These are phyloP conservation scores for Baccha elongata DNA, from an alignment of 2,888 invertebrate genomes.

Conservation along the genomic window DNA sequence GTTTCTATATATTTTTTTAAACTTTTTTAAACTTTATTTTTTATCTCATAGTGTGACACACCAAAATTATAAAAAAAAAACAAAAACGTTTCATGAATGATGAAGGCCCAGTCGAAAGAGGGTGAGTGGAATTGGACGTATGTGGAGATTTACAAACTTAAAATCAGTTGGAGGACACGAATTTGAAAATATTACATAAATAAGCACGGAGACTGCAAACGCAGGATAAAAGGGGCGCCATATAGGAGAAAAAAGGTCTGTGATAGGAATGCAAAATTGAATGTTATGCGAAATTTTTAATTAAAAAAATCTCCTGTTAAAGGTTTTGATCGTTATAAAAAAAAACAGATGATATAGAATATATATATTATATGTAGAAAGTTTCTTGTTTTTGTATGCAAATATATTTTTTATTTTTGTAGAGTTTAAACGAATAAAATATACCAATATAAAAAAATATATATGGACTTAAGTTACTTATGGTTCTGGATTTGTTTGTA, in stretches of 20 bases:
- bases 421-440: too few relatives aligned
- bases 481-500: neutral
- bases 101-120: slow-evolving; percentile 33
- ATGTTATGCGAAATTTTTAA: slow-evolving; percentile 61
- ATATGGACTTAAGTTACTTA: neutral
- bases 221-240: neutral
- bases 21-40: slow-evolving; percentile 28
- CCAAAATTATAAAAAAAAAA: slow-evolving; percentile 16
- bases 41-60: slow-evolving; percentile 61
- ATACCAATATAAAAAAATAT: neutral
- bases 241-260: neutral
- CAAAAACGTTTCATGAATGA: slow-evolving; percentile 46
- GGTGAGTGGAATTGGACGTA: neutral
- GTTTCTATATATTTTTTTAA: slow-evolving; percentile 11
- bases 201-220: neutral
- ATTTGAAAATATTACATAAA: slow-evolving; percentile 61
- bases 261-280: neutral
- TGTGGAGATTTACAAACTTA: slow-evolving; percentile 58
- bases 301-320: slow-evolving; percentile 51
- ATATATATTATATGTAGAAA: neutral
- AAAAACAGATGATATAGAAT: neutral
- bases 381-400: neutral
- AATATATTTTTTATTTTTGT: neutral
- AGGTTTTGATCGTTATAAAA: slow-evolving; percentile 1
- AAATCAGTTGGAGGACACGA: slow-evolving; percentile 65